Conservation (phyloP, 2,113 vertebrate species). For the Nesogale talazaci region DNA sequence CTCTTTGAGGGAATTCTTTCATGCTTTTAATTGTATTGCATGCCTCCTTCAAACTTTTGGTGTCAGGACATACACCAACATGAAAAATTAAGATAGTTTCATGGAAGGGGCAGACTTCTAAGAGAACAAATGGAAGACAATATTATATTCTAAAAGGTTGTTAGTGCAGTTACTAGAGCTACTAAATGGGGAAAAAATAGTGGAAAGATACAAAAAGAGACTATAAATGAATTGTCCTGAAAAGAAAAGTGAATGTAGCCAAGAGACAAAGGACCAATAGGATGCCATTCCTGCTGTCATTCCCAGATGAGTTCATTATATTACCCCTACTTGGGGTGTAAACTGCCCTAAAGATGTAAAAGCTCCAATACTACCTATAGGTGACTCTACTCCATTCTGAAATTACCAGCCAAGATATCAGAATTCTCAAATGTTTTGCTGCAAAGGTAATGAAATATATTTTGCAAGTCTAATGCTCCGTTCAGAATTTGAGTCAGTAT, state of each 20-base stretch:
- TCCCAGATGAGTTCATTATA: neutral
- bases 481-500: conserved; percentile 5
- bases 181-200: neutral
- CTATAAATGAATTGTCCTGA: neutral
- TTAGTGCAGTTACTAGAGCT: neutral
- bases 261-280: neutral
- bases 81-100: neutral
- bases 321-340: neutral
- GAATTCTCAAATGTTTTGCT: neutral
- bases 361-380: neutral
- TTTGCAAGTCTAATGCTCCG: neutral
- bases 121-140: neutral
- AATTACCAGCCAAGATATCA: neutral
- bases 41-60: neutral
- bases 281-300: neutral
- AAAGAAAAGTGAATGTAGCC: neutral
- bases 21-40: neutral
- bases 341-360: neutral
- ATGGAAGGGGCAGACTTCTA: neutral
- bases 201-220: neutral
- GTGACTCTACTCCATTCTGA: neutral
- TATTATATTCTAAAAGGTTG: neutral
- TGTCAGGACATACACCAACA: neutral
- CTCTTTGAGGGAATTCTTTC: neutral
- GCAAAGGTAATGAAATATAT: neutral